Percentiles rank a stretch among this genome's conserved stretches.
These are phyloP conservation scores for Lethocerus indicus DNA, from an alignment of 1,140 invertebrate genomes.

Conservation along the genomic window DNA sequence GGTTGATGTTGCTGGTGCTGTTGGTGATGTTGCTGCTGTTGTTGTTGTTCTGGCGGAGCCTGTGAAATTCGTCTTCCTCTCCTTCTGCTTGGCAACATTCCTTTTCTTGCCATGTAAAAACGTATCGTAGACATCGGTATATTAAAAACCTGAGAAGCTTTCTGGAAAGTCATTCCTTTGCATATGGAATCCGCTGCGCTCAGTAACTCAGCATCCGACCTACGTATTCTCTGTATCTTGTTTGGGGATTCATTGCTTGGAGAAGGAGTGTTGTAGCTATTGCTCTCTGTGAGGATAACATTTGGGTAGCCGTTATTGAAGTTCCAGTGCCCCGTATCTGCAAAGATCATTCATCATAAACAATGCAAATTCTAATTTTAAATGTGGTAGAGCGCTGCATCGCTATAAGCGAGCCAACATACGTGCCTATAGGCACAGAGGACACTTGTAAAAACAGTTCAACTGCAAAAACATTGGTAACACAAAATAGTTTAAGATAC, in stretches of 20 bases:
- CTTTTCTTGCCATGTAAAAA: conserved; percentile 69
- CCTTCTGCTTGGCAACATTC: conserved; percentile 54
- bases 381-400: background rate
- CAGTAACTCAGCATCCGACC: conserved; percentile 53
- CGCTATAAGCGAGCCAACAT: background rate
- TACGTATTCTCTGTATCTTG: conserved; percentile 30
- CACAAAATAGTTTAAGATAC: too few species aligned
- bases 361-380: too few species aligned
- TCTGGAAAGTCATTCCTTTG: conserved; percentile 63
- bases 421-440: too few species aligned
- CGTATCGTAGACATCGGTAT: conserved; percentile 69
- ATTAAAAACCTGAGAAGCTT: conserved; percentile 64
- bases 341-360: too few species aligned
- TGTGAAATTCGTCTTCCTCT: conserved; percentile 34
- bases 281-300: conserved; percentile 12
- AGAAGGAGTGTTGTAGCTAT: conserved; percentile 13
- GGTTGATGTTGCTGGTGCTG: too few species aligned
- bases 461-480: too few species aligned
- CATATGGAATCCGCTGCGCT: conserved; percentile 63
- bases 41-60: too few species aligned
- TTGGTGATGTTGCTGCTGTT: too few species aligned
- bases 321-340: conserved; percentile 11
- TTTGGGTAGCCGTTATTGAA: conserved; percentile 15
- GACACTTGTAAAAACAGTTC: too few species aligned
- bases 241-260: conserved; percentile 12